phyloP scores from a whole-genome alignment of 2,888 invertebrate genomes.

The Dendrolimus houi region DNA sequence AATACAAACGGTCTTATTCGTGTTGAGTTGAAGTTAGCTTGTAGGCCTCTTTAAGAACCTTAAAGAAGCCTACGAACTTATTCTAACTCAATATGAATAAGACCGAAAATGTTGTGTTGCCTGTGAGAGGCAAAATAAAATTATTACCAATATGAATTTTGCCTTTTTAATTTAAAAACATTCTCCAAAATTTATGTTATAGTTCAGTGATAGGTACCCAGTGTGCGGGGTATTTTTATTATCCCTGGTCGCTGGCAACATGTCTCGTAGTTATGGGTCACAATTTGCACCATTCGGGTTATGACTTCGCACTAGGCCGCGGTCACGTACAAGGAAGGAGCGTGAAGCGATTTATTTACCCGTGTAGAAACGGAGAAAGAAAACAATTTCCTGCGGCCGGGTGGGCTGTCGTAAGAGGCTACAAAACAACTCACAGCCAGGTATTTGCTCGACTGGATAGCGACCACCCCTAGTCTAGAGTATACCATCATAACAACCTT shows the following conservation, averaged over 20 bases:
- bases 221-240: constrained; percentile 29
- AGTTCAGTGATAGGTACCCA: constrained; percentile 16
- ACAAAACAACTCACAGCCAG: too few relatives aligned
- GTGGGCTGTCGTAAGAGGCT: too few relatives aligned
- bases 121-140: constrained; percentile 17
- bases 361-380: too few relatives aligned
- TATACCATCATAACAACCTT: too few relatives aligned
- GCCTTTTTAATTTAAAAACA: constrained; percentile 6
- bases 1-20: too few relatives aligned
- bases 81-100: too few relatives aligned
- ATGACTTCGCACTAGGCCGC: constrained; percentile 44
- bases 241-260: constrained; percentile 45
- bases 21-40: constrained; percentile 11
- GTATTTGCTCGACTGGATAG: too few relatives aligned
- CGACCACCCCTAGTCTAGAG: too few relatives aligned
- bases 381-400: too few relatives aligned
- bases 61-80: too few relatives aligned
- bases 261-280: constrained; percentile 66
- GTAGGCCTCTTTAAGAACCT: too few relatives aligned
- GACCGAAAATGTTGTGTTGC: constrained; percentile 12
- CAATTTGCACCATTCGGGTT: constrained; percentile 70
- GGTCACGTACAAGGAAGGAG: constrained; percentile 14
- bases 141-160: not conserved
- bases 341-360: constrained; percentile 9
- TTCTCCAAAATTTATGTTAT: not conserved